phyloP scores from a whole-genome alignment of 1,140 invertebrate species.

The Papilio polytes region DNA sequence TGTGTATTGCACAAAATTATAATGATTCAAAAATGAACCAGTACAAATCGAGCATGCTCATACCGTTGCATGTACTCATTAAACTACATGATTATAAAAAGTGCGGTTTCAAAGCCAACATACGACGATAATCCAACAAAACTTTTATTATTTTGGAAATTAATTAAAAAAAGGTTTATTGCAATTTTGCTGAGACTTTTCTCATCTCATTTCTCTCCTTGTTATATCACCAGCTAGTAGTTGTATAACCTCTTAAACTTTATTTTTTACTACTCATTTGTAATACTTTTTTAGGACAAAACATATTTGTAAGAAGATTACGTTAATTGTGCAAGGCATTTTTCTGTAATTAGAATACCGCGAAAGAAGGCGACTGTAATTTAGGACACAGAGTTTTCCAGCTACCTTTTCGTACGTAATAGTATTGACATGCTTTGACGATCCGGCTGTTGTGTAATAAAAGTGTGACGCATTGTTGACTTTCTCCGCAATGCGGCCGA shows the following conservation, averaged over 20 bases:
- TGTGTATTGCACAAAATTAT: neutral
- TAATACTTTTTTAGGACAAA: neutral
- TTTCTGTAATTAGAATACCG: neutral
- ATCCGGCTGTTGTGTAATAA: slow-evolving; percentile 71
- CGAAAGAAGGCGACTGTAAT: neutral
- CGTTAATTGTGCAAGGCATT: neutral
- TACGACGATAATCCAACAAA: neutral
- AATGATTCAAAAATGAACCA: slow-evolving; percentile 11
- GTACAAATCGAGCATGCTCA: neutral
- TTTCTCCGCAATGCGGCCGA: slow-evolving; percentile 61
- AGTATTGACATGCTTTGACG: slow-evolving; percentile 61
- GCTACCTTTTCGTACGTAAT: slow-evolving; percentile 30
- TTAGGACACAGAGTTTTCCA: neutral
- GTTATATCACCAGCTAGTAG: no score
- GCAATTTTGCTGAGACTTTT: neutral
- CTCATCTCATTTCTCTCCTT: no score
- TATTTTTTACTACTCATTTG: no score
- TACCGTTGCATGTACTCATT: slow-evolving; percentile 17
- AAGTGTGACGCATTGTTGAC: slow-evolving; percentile 66
- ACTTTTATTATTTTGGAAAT: neutral
- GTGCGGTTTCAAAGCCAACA: neutral
- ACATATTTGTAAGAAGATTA: neutral
- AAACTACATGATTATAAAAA: neutral
- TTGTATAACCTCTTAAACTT: neutral
- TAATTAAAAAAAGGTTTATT: neutral